Percentiles rank a stretch among this genome's conserved stretches.
These are phyloP conservation scores for Megamerina dolium DNA, from an alignment of 2,888 invertebrate genomes.

Conservation along the genomic window DNA sequence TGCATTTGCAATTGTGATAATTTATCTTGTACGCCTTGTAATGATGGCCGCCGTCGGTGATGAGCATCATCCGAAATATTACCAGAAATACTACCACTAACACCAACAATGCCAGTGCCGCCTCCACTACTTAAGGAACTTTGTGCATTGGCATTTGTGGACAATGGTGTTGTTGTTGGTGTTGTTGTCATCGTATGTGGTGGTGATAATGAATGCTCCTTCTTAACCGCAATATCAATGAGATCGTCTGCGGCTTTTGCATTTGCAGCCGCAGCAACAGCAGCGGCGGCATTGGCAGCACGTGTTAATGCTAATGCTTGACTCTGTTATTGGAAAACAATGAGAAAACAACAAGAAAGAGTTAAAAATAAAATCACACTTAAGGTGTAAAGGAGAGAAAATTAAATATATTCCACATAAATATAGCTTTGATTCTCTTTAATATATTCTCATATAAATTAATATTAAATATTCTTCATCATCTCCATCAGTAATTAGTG, in stretches of 20 bases:
- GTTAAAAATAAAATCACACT: not conserved
- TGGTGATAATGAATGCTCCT: conserved; percentile 44
- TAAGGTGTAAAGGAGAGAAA: too few species aligned
- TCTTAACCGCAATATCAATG: conserved; percentile 43
- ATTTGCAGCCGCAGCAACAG: conserved; percentile 36
- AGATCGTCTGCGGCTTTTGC: conserved; percentile 28
- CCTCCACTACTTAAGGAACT: not conserved
- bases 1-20: conserved; percentile 28
- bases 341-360: conserved; percentile 17
- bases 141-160: conserved; percentile 13
- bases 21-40: conserved; percentile 44
- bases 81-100: too few species aligned
- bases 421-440: too few species aligned
- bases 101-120: not conserved
- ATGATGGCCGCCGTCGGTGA: conserved; percentile 31
- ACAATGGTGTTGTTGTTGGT: not conserved
- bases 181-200: conserved; percentile 17
- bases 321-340: conserved; percentile 55
- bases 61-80: conserved; percentile 5
- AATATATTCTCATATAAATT: too few species aligned
- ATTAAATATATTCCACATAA: too few species aligned
- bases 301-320: conserved; percentile 63
- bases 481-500: too few species aligned
- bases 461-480: too few species aligned
- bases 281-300: conserved; percentile 39